phyloP scores from a whole-genome alignment of 2,888 invertebrate species.

The Orthosia gothica region DNA sequence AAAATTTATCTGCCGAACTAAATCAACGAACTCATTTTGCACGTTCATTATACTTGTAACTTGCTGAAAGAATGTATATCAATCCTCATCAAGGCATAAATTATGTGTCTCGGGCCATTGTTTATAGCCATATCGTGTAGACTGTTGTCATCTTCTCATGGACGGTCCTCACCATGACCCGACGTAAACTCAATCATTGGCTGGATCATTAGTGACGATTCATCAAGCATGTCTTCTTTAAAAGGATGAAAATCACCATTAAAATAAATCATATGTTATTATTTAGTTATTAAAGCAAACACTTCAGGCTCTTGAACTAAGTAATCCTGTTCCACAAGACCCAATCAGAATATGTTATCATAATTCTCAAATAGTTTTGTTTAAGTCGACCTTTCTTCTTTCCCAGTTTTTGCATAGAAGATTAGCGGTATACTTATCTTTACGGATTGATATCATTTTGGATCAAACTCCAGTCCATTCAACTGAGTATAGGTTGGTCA shows the following conservation, averaged over 20 bases:
- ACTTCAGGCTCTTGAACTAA: too few relatives aligned
- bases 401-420: background rate
- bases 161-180: conserved; percentile 41
- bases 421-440: background rate
- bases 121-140: conserved; percentile 40
- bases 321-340: too few relatives aligned
- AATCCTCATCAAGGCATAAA: conserved; percentile 45
- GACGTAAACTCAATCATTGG: conserved; percentile 26
- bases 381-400: background rate
- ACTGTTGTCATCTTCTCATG: conserved; percentile 34
- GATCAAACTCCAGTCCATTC: background rate
- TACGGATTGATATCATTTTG: background rate
- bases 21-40: conserved; percentile 28
- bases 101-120: conserved; percentile 46
- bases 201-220: conserved; percentile 2
- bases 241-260: background rate
- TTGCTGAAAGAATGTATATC: conserved; percentile 31
- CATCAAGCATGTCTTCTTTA: background rate
- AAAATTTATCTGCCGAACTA: conserved; percentile 3
- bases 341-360: background rate
- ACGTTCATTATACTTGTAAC: conserved; percentile 17
- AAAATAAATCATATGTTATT: too few relatives aligned
- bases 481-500: background rate
- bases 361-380: background rate
- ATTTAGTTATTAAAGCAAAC: too few relatives aligned